Conservation (phyloP, 2,888 invertebrate genomes). For the Silvanus unidentatus region DNA sequence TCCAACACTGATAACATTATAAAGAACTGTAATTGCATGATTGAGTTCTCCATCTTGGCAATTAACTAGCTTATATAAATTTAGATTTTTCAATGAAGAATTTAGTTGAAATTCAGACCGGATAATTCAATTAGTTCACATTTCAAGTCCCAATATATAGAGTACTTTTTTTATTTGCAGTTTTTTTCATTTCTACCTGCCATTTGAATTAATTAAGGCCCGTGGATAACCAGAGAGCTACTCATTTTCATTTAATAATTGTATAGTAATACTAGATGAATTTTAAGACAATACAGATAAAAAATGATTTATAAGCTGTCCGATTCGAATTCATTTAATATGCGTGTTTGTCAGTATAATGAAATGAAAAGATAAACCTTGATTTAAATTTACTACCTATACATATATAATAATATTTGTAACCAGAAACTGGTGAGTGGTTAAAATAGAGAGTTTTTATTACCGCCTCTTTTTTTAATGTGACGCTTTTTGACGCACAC, state of each 20-base stretch:
- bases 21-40: constrained; percentile 40
- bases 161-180: constrained; percentile 15
- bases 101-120: constrained; percentile 27
- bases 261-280: neutral
- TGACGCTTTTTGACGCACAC: constrained; percentile 17
- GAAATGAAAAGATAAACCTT: no score
- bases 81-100: constrained; percentile 31
- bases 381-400: no score
- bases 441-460: neutral
- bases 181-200: no score
- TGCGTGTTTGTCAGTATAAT: neutral
- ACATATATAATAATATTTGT: no score
- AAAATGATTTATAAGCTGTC: constrained; percentile 1
- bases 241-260: neutral
- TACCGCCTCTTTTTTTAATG: constrained; percentile 8
- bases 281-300: constrained; percentile 1
- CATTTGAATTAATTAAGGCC: no score
- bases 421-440: neutral
- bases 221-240: no score
- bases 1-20: constrained; percentile 27
- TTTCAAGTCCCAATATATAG: constrained; percentile 19
- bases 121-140: constrained; percentile 16
- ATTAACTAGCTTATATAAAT: constrained; percentile 38
- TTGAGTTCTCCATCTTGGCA: constrained; percentile 37
- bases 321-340: neutral